Evolutionary conservation across 2,113 vertebrate species (phyloP), one percentile per base, ranked within the genome.

Genomic region (Ginglymostoma cirratum): DNA sequence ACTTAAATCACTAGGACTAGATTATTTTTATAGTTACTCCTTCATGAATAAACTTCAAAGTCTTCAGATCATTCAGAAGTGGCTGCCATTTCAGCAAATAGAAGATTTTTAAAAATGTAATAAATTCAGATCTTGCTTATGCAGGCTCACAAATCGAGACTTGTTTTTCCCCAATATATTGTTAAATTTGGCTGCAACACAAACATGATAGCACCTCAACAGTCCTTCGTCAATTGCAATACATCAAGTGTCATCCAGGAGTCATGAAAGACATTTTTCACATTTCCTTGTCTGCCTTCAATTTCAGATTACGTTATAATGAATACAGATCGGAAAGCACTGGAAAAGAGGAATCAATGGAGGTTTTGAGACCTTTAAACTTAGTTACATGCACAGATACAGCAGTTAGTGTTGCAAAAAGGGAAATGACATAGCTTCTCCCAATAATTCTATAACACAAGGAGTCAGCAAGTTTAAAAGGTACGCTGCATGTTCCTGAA

Each of bases 1-100:
- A 92, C 27, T 38, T 66, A 48, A 87, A 92, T 65, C 61, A 38
- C 34, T 38, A 92, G 52, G 55, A 38, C 14, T 65, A 66, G 61
- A 38, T 92, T 92, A 61, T 65, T 92, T 92, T 92, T 92, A 92
- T n/a, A 66, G 89, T 89, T 15, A 89, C 89, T 92, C 66, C 89
- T 92, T 92, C 89, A 55, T 89, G 52, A 89, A 89, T 27, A 89
- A 48, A 61, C 23, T 89, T 89, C 52, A 87, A 87, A 89, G 86
- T 48, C 45, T 30, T 55, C 23, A n/a, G 52, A 65, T 66, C 66
- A 66, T n/a, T 92, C 55, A 92, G 52, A n/a, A n/a, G 34, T 65
- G 23, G 24, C 24, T 61, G 52, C 55, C 23, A 55, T 89, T 89
- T 55, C 10, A 61, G 10, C 19, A 92, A 38, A 55, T 87, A 55